A percentile compares a stretch with the other conserved stretches of the same genome.
Conservation (phyloP, 2,113 vertebrate genomes). For the Neodontobutis hainanensis region DNA sequence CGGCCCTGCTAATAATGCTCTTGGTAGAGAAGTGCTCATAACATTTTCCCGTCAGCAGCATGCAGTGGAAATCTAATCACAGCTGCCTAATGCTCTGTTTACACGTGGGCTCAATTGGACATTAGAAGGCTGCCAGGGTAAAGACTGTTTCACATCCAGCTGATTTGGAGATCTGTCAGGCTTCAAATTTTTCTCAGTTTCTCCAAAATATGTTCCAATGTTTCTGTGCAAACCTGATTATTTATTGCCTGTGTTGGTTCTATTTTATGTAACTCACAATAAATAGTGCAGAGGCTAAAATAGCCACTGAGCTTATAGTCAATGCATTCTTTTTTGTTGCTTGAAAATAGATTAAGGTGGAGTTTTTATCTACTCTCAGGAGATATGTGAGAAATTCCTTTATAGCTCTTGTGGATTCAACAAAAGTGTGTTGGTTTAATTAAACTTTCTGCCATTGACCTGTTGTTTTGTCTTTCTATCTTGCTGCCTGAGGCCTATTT, state of each 20-base stretch:
- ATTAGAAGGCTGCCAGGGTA: neutral
- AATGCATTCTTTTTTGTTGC: too few relatives aligned
- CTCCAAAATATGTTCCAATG: too few relatives aligned
- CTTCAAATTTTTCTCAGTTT: neutral
- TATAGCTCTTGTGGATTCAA: neutral
- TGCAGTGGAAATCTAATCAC: neutral
- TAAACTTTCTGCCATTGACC: slow-evolving; percentile 22
- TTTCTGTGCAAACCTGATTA: neutral
- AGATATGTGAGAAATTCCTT: neutral
- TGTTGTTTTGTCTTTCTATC: slow-evolving; percentile 27
- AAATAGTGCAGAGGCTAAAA: too few relatives aligned
- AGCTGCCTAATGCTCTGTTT: slow-evolving; percentile 7
- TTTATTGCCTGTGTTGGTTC: too few relatives aligned
- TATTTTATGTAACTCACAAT: too few relatives aligned
- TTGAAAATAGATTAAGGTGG: too few relatives aligned
- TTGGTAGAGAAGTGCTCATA: neutral
- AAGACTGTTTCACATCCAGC: neutral
- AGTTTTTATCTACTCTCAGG: neutral
- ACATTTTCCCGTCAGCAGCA: neutral
- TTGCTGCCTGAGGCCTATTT: slow-evolving; percentile 14
- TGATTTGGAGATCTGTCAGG: neutral
- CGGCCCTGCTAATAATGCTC: neutral
- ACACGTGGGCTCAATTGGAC: slow-evolving; percentile 5
- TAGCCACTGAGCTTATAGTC: too few relatives aligned
- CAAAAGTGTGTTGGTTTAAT: slow-evolving; percentile 23